Evolutionary conservation across 2,888 invertebrate species (phyloP), one percentile per base, ranked within the genome.

Genomic region (Brenthis ino): DNA sequence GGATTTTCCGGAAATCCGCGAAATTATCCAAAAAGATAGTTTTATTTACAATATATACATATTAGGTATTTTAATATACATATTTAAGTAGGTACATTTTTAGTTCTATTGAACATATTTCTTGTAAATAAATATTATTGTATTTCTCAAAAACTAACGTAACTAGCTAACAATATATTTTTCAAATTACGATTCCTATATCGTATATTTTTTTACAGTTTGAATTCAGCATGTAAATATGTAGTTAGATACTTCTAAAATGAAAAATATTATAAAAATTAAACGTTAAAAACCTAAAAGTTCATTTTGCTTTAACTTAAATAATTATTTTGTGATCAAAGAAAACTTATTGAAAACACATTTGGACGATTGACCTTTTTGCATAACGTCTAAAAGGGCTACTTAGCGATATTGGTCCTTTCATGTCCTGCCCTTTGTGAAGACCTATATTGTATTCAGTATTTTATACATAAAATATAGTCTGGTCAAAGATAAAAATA

Each of bases 391-490:
- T 75, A 78, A 83, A 81, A 83, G 80, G 80, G 88, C 89, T 88
- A 91, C 91, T 91, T 84, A 90, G 82, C 68, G 72, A 69, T 78
- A 91, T 91, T 89, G 83, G 85, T 83, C 85, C 84, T 89, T 91
- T 90, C 84, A 86, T 86, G 86, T 87, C 87, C 79, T 82, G 73
- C 72, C 79, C 80, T 82, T 83, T 82, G 64, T 60, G 67, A 20
- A 20, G 47, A 50, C 60, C 24, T 20, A 24, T 12, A 53, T 58
- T 37, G 28, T 63, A 57, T 43, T 64, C 43, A 64, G 33, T 20
- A 24, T 56, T 20, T 20, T 51, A 20, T 8, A 58, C 48, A 2
- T 6, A 12, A n/a, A n/a, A 50, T 50, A 28, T 33, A 20, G 55
- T 6, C 24, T 6, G n/a, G 28, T 60, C 16, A 33, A 60, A 60